phyloP scores from a whole-genome alignment of 2,888 invertebrate genomes.

The Congeria kusceri region DNA sequence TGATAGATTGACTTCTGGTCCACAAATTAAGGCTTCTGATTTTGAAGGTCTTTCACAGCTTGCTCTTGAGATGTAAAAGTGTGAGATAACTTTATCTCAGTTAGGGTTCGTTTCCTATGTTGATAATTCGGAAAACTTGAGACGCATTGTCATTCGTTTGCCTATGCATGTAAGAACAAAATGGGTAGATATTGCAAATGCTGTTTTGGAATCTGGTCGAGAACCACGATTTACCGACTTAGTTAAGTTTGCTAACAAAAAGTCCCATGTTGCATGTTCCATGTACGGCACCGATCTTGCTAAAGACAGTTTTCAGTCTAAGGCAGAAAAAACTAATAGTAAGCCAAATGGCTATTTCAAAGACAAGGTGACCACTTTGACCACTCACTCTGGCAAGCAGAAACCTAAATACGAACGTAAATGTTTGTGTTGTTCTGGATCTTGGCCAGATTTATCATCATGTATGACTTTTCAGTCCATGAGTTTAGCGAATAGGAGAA shows the following conservation, averaged over 20 bases:
- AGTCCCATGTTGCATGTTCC: slow-evolving; percentile 26
- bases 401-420: not conserved
- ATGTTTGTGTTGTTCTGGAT: slow-evolving; percentile 38
- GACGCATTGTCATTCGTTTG: slow-evolving; percentile 36
- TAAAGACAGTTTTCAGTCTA: slow-evolving; percentile 1
- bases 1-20: not conserved
- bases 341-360: not conserved
- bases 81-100: slow-evolving; percentile 29
- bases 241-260: slow-evolving; percentile 31
- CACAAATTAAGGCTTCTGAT: not conserved
- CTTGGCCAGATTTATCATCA: slow-evolving; percentile 24
- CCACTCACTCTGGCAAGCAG: not conserved
- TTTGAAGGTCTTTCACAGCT: slow-evolving; percentile 11
- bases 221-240: slow-evolving; percentile 36
- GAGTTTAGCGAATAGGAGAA: slow-evolving; percentile 22
- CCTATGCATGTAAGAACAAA: slow-evolving; percentile 35
- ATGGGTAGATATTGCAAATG: slow-evolving; percentile 42
- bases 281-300: slow-evolving; percentile 33
- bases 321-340: not conserved
- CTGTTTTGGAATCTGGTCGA: slow-evolving; percentile 29
- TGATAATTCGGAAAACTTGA: slow-evolving; percentile 26
- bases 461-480: slow-evolving; percentile 27
- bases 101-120: slow-evolving; percentile 10
- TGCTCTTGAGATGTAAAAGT: slow-evolving; percentile 35
- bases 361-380: slow-evolving; percentile 2